phyloP scores from a whole-genome alignment of 2,113 vertebrate species.

The Anarrhichthys ocellatus region DNA sequence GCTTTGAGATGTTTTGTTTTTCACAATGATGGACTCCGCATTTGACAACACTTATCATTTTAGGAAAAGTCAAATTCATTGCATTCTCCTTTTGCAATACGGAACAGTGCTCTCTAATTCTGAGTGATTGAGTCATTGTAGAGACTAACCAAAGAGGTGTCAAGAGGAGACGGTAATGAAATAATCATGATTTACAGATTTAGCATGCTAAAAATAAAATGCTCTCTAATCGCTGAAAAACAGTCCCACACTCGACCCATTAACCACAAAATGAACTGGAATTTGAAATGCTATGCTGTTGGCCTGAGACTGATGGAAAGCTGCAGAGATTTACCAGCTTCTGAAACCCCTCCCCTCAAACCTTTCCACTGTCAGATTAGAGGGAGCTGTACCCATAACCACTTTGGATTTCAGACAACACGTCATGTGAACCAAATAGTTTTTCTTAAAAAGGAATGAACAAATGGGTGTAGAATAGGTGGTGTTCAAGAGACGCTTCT shows the following conservation, averaged over 20 bases:
- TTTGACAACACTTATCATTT: background rate
- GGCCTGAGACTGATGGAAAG: too few relatives aligned
- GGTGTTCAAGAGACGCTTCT: too few relatives aligned
- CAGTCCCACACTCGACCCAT: background rate
- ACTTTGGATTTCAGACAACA: too few relatives aligned
- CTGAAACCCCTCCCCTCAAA: too few relatives aligned
- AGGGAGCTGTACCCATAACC: too few relatives aligned
- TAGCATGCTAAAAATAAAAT: background rate
- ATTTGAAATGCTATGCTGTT: background rate
- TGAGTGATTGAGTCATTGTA: background rate
- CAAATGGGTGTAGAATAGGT: too few relatives aligned
- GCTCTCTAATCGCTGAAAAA: background rate
- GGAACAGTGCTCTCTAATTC: background rate
- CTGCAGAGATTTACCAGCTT: too few relatives aligned
- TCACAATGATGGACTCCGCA: background rate
- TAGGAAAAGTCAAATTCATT: background rate
- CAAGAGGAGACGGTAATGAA: background rate
- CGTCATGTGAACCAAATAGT: too few relatives aligned
- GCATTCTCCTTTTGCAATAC: background rate
- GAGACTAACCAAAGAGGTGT: background rate
- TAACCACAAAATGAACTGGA: background rate
- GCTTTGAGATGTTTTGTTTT: background rate
- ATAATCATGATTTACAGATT: background rate
- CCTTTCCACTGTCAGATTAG: too few relatives aligned
- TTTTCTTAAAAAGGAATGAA: too few relatives aligned